These are phyloP conservation scores for Vimba vimba DNA, from an alignment of 2,113 vertebrate species.

Conservation along the genomic window DNA sequence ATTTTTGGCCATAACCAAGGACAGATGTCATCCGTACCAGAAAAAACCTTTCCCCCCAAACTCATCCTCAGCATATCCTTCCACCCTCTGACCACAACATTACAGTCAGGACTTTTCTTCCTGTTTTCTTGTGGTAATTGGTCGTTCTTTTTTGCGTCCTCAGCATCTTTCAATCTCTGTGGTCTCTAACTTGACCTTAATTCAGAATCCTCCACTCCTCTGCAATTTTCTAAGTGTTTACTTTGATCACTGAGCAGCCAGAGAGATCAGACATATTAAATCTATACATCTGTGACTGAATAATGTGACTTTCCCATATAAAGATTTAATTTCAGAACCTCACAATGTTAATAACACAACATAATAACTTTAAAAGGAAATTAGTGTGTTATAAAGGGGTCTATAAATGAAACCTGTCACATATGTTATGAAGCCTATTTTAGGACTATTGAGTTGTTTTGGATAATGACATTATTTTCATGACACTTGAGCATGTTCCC, in stretches of 20 bases:
- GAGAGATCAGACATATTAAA: not conserved
- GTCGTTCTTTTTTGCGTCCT: conserved; percentile 63
- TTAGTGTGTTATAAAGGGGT: not conserved
- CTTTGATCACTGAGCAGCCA: conserved; percentile 20
- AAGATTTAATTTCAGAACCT: not conserved
- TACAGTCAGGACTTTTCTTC: conserved; percentile 62
- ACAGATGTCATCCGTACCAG: conserved; percentile 72
- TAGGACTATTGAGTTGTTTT: not conserved
- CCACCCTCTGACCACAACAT: conserved; percentile 67
- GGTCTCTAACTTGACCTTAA: conserved; percentile 10
- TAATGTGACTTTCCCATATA: not conserved
- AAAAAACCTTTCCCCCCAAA: conserved; percentile 33
- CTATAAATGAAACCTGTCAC: not conserved
- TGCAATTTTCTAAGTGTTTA: not conserved
- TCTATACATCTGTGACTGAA: conserved; percentile 27
- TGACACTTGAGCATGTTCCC: not conserved
- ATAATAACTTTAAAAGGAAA: not conserved
- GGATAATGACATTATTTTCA: not conserved
- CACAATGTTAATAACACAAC: not conserved
- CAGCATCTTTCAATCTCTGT: conserved; percentile 66
- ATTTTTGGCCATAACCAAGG: conserved; percentile 55
- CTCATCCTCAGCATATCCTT: conserved; percentile 58
- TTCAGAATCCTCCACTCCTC: not conserved
- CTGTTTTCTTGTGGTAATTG: conserved; percentile 48
- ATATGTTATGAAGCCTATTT: not conserved